Conservation (phyloP, 2,797 vertebrate genomes). For the Leptodactylus fallax region DNA sequence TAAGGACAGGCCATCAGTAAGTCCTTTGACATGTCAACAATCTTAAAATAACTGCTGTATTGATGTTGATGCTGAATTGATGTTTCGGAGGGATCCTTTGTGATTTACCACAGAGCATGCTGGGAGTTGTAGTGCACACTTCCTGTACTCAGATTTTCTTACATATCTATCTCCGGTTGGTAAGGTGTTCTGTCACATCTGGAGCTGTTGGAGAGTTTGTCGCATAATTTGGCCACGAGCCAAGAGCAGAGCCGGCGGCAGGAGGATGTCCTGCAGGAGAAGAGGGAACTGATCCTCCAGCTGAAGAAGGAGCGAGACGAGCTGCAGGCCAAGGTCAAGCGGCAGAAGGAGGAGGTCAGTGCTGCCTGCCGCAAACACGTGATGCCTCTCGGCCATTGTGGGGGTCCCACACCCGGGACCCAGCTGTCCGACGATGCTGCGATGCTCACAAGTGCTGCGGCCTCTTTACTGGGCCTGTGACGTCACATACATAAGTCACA, state of each 20-base stretch:
- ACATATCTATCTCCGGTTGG: neutral
- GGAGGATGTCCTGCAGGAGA: constrained; percentile 67
- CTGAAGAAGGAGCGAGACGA: constrained; percentile 76
- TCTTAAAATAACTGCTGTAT: no score
- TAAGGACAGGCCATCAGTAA: no score
- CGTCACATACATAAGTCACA: no score
- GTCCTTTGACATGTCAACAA: no score
- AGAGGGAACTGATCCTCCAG: constrained; percentile 68
- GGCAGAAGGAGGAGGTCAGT: constrained; percentile 72
- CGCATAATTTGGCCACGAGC: constrained; percentile 35
- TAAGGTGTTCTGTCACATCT: constrained; percentile 81
- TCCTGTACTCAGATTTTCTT: neutral
- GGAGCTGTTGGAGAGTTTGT: constrained; percentile 75
- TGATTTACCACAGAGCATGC: no score
- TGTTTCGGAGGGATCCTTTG: no score
- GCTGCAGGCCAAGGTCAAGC: constrained; percentile 74
- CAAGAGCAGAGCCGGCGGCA: constrained; percentile 51
- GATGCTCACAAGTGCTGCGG: no score
- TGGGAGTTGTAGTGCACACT: neutral
- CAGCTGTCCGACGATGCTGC: no score
- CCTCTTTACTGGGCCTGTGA: no score
- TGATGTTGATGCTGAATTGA: no score
- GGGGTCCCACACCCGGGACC: no score
- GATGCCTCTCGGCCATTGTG: no score
- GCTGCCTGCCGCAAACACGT: neutral